These are phyloP conservation scores for Psephotus haematonotus DNA, from an alignment of 2,113 vertebrate genomes.

Conservation along the genomic window DNA sequence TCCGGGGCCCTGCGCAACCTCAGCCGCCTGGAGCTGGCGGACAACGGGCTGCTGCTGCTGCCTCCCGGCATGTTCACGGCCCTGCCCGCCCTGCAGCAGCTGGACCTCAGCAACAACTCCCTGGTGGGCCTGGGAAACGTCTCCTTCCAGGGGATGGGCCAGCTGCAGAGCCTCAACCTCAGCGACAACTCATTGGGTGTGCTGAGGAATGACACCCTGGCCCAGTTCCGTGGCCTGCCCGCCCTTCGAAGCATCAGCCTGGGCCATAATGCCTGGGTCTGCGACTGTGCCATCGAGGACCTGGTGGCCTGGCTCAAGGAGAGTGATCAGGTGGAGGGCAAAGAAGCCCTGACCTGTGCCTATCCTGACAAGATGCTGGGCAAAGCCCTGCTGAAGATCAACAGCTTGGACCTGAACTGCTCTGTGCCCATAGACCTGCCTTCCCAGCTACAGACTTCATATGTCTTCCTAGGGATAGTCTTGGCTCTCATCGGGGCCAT, in stretches of 20 bases:
- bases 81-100: conserved; percentile 73
- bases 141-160: conserved; percentile 71
- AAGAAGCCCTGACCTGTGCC: conserved; percentile 77
- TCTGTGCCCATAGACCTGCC: conserved; percentile 63
- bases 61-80: conserved; percentile 69
- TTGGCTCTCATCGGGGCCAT: conserved; percentile 95
- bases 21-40: conserved; percentile 80
- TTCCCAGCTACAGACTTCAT: conserved; percentile 90
- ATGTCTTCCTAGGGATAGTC: conserved; percentile 94
- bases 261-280: conserved; percentile 85
- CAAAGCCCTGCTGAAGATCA: conserved; percentile 76
- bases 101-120: conserved; percentile 89
- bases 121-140: conserved; percentile 78
- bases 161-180: conserved; percentile 83
- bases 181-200: conserved; percentile 82
- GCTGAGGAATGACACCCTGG: conserved; percentile 73
- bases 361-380: conserved; percentile 75
- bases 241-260: conserved; percentile 71
- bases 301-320: conserved; percentile 87
- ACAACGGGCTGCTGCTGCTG: conserved; percentile 82
- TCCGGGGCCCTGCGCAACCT: conserved; percentile 71
- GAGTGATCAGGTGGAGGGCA: conserved; percentile 70
- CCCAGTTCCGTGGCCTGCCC: conserved; percentile 70
- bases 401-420: conserved; percentile 76
- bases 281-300: conserved; percentile 84